phyloP scores from a whole-genome alignment of 2,888 invertebrate genomes.

The Teleogryllus oceanicus region DNA sequence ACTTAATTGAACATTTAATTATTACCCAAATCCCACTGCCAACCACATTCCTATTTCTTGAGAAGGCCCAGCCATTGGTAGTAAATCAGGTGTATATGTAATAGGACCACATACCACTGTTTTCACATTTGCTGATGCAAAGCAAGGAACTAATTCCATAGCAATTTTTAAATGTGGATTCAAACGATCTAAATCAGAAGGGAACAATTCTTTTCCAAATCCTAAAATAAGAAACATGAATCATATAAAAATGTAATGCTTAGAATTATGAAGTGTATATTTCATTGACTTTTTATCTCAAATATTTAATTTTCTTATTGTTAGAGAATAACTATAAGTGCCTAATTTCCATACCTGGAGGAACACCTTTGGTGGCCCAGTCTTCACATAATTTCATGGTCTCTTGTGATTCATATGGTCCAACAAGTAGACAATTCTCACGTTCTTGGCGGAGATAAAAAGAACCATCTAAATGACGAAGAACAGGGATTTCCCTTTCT shows the following conservation, averaged over 20 bases:
- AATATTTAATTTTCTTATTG: no score
- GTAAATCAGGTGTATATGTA: background rate
- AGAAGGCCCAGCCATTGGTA: background rate
- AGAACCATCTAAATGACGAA: background rate
- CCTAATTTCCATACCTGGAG: background rate
- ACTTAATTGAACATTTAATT: background rate
- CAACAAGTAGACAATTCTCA: background rate
- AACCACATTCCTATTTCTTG: slow-evolving; percentile 1
- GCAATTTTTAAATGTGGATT: background rate
- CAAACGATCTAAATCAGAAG: background rate
- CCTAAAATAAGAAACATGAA: background rate
- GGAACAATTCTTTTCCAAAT: background rate
- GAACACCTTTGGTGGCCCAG: background rate
- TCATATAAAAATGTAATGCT: background rate
- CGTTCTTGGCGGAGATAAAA: background rate
- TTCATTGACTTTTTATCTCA: no score
- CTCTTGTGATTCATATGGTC: background rate
- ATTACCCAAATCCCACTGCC: background rate
- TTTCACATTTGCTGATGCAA: background rate
- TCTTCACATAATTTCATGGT: background rate
- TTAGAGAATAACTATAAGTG: no score
- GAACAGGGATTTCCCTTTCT: background rate
- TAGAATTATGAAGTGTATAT: background rate
- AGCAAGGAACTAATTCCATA: background rate
- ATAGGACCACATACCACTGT: background rate